phyloP scores from a whole-genome alignment of 2,888 invertebrate species.

The Clanis bilineata region DNA sequence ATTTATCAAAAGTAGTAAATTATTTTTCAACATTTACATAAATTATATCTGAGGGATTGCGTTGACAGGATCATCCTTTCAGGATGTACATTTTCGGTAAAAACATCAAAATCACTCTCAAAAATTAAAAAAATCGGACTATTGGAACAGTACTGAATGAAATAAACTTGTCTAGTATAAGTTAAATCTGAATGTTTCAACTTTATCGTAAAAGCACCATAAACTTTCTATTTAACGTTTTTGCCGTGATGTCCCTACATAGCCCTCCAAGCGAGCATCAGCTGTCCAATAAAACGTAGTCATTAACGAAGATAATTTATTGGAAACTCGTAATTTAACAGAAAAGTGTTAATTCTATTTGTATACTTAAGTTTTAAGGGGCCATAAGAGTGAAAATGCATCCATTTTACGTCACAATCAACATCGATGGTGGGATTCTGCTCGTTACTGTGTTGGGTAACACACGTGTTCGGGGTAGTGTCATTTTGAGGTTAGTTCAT shows the following conservation, averaged over 20 bases:
- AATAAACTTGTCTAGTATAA: neutral
- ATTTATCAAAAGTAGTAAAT: no score
- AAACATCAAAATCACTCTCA: no score
- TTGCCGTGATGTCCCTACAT: slow-evolving; percentile 32
- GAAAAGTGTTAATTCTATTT: slow-evolving; percentile 2
- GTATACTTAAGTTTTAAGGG: neutral
- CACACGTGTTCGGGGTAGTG: no score
- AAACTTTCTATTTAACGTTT: neutral
- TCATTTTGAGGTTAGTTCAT: no score
- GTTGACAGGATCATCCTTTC: no score
- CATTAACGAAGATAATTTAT: slow-evolving; percentile 25
- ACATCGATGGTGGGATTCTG: neutral
- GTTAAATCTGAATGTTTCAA: neutral
- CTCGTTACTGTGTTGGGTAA: no score
- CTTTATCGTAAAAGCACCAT: neutral
- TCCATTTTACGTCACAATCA: slow-evolving; percentile 1
- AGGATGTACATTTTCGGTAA: no score
- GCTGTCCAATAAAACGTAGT: slow-evolving; percentile 61
- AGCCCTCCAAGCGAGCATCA: slow-evolving; percentile 33
- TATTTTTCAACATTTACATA: no score
- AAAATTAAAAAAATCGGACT: no score
- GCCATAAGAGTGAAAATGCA: neutral
- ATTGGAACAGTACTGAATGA: no score
- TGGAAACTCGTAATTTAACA: slow-evolving; percentile 2
- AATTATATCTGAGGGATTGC: no score